Conservation (phyloP, 2,797 vertebrate genomes). For the Furcifer pardalis region DNA sequence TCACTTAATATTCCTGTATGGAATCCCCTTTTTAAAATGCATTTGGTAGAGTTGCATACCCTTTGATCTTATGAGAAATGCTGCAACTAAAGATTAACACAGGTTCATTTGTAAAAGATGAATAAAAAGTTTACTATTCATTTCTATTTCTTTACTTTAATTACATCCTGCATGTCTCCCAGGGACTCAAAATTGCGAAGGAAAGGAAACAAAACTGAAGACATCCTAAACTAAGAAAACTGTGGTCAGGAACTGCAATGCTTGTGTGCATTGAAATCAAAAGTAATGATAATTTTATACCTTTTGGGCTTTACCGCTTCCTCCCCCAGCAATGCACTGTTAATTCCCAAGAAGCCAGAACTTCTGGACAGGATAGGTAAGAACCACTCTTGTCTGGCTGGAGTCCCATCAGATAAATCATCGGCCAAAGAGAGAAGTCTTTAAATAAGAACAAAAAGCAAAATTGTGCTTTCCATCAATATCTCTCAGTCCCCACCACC, state of each 20-base stretch:
- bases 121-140: not conserved
- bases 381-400: slow-evolving; percentile 75
- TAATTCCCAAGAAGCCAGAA: slow-evolving; percentile 67
- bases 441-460: slow-evolving; percentile 54
- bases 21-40: not conserved
- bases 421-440: slow-evolving; percentile 76
- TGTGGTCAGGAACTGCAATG: slow-evolving; percentile 18
- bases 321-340: slow-evolving; percentile 67
- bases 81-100: slow-evolving; percentile 2
- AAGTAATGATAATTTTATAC: slow-evolving; percentile 60
- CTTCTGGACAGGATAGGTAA: slow-evolving; percentile 73
- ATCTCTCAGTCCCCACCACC: not conserved
- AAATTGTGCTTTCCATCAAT: not conserved
- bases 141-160: no score
- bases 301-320: slow-evolving; percentile 74
- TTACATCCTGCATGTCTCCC: no score
- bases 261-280: slow-evolving; percentile 19
- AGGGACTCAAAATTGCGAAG: no score
- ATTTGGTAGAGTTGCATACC: not conserved
- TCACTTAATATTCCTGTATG: not conserved
- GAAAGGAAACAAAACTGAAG: not conserved
- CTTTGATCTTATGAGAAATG: not conserved
- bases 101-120: not conserved
- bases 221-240: slow-evolving; percentile 19
- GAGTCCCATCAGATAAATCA: slow-evolving; percentile 68